Percentiles rank a stretch among this genome's conserved stretches.
Conservation (phyloP, 2,113 vertebrate species). For the Carassius auratus region DNA sequence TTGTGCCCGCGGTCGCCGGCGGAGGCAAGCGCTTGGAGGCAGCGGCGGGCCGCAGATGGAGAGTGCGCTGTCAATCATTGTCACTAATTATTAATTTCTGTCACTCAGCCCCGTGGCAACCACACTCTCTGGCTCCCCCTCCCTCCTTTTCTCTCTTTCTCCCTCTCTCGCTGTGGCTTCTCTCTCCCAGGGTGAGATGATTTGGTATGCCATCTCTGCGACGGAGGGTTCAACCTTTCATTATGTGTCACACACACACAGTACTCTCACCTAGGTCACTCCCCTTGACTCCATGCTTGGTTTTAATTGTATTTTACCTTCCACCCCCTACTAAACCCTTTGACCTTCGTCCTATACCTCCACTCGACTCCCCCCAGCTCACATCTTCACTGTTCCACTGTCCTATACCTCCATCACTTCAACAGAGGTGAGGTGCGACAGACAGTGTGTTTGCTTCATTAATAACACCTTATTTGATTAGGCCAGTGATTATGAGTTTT, state of each 20-base stretch:
- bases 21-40: constrained; percentile 91
- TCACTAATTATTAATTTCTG: constrained; percentile 99
- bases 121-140: constrained; percentile 58
- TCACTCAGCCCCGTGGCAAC: constrained; percentile 97
- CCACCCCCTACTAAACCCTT: constrained; percentile 47
- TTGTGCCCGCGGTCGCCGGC: constrained; percentile 92
- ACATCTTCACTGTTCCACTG: constrained; percentile 9
- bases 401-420: neutral
- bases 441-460: neutral
- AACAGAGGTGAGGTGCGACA: neutral
- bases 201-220: constrained; percentile 83
- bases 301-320: constrained; percentile 76
- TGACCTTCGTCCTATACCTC: constrained; percentile 43
- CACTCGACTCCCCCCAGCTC: neutral
- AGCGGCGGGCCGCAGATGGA: constrained; percentile 91
- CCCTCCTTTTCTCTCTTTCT: constrained; percentile 39
- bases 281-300: constrained; percentile 74
- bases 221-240: constrained; percentile 84
- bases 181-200: constrained; percentile 85
- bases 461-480: constrained; percentile 51
- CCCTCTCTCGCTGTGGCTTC: constrained; percentile 59
- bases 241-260: constrained; percentile 74
- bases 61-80: constrained; percentile 98
- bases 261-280: constrained; percentile 82
- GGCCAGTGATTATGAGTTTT: constrained; percentile 66